phyloP scores from a whole-genome alignment of 2,888 invertebrate genomes.

The Trissolcus brochymenae region DNA sequence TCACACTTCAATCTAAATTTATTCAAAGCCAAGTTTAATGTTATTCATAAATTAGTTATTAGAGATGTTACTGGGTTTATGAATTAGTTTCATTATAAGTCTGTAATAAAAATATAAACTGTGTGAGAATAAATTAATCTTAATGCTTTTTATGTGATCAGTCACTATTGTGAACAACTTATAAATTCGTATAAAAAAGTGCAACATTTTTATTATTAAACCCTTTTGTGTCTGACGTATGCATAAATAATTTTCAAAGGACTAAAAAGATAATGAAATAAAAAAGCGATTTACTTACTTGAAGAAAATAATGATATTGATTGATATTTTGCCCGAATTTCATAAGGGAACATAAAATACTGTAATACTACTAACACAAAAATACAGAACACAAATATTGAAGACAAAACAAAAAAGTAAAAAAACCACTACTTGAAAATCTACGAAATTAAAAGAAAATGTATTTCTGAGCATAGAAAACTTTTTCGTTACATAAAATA shows the following conservation, averaged over 20 bases:
- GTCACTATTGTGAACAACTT: neutral
- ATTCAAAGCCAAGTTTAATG: conserved; percentile 37
- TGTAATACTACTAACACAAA: neutral
- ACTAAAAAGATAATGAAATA: conserved; percentile 14
- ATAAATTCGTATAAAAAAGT: conserved; percentile 14
- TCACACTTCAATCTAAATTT: conserved; percentile 40
- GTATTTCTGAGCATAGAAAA: conserved; percentile 31
- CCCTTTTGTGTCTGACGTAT: conserved; percentile 47
- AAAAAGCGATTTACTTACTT: conserved; percentile 34
- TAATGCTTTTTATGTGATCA: neutral
- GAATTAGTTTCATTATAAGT: conserved; percentile 37
- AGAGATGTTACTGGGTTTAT: conserved; percentile 41
- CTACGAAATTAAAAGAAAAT: conserved; percentile 22
- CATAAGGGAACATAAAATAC: neutral
- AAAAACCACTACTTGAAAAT: neutral
- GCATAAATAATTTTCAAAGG: neutral
- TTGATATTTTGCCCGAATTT: neutral
- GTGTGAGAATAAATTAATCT: conserved; percentile 19
- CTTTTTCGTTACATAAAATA: conserved; percentile 30
- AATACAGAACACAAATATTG: neutral
- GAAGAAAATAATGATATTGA: conserved; percentile 4
- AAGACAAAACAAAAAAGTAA: neutral
- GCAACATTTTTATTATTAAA: conserved; percentile 28
- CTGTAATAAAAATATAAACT: conserved; percentile 50
- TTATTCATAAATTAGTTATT: conserved; percentile 32